phyloP scores from a whole-genome alignment of 2,113 vertebrate species.

The Peromyscus maniculatus region DNA sequence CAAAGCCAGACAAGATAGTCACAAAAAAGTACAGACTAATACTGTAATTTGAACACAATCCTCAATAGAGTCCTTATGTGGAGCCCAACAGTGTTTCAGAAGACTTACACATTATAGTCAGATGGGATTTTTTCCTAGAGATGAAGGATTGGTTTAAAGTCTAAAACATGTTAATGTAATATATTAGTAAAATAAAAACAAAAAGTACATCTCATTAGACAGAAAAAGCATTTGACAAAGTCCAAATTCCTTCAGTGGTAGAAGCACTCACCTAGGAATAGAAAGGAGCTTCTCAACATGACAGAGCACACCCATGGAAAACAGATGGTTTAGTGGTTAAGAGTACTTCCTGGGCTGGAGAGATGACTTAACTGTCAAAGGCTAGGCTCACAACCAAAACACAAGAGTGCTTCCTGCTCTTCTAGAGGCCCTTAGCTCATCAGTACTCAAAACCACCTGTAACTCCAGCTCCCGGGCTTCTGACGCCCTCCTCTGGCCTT shows the following conservation, averaged over 20 bases:
- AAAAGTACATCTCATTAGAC: neutral
- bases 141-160: slow-evolving; percentile 12
- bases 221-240: slow-evolving; percentile 44
- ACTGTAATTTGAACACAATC: neutral
- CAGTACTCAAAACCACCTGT: neutral
- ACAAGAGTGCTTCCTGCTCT: neutral
- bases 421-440: neutral
- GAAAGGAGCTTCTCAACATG: neutral
- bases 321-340: neutral
- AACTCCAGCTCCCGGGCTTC: neutral
- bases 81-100: neutral
- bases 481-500: neutral
- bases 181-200: neutral
- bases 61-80: neutral
- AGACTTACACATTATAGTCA: neutral
- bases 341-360: neutral
- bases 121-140: neutral
- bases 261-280: neutral
- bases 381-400: neutral
- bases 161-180: neutral
- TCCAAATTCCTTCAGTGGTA: neutral
- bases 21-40: neutral
- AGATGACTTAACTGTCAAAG: neutral
- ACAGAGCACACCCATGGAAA: neutral
- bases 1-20: neutral